Percentiles rank a stretch among this genome's conserved stretches.
Evolutionary conservation across 2,113 vertebrate genomes (phyloP).

Genomic region (Anser brachyrhynchus): DNA sequence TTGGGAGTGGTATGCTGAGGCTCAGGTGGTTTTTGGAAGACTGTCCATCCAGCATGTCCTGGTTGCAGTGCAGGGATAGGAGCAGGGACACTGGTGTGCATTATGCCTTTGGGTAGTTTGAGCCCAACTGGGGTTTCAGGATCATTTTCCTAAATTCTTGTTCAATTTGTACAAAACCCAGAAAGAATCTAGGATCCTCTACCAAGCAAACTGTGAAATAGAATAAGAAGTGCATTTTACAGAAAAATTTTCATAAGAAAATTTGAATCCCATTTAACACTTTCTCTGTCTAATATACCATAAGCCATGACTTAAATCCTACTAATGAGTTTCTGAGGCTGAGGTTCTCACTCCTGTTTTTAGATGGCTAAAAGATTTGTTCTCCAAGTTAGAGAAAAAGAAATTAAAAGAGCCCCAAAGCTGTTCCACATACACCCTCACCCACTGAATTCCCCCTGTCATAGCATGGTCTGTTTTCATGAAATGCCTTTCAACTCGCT

Average conservation of each 20-base stretch:
- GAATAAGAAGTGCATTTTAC: background rate
- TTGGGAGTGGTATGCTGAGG: background rate
- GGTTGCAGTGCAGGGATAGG: background rate
- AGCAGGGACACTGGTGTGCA: background rate
- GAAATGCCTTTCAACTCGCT: slow-evolving; percentile 79
- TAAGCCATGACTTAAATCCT: background rate
- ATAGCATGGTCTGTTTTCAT: slow-evolving; percentile 80
- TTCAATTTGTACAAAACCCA: background rate
- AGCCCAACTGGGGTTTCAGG: background rate
- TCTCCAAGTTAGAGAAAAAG: background rate
- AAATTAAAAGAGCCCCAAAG: background rate
- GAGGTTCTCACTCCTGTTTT: background rate
- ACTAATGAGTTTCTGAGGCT: background rate
- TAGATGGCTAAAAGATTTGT: background rate
- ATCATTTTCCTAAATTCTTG: background rate
- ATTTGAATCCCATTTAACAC: background rate
- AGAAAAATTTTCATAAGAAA: background rate
- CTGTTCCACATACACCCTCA: background rate
- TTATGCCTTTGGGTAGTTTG: background rate
- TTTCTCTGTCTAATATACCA: background rate
- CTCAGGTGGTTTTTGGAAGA: background rate
- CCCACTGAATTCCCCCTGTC: slow-evolving; percentile 77
- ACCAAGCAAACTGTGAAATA: background rate
- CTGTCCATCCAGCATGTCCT: background rate
- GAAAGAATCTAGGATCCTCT: background rate